These are phyloP conservation scores for Microcebus jonahi DNA, from an alignment of 2,113 vertebrate genomes.

Conservation along the genomic window DNA sequence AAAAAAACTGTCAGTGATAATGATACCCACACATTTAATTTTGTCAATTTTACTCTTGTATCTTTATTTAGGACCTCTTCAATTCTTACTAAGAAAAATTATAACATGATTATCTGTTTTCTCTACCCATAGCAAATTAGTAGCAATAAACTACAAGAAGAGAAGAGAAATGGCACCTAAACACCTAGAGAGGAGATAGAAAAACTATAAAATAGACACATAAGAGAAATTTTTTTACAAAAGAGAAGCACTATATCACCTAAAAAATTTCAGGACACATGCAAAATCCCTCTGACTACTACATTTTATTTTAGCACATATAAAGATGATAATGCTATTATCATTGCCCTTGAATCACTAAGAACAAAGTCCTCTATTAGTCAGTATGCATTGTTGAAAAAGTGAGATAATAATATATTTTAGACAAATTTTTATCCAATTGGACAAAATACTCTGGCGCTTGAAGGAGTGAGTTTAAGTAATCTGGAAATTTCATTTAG, in stretches of 20 bases:
- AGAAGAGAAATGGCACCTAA: background rate
- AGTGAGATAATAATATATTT: background rate
- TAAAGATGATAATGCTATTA: background rate
- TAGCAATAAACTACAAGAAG: background rate
- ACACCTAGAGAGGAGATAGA: background rate
- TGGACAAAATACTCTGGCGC: background rate
- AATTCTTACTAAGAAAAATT: background rate
- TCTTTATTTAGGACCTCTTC: conserved; percentile 25
- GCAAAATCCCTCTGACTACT: background rate
- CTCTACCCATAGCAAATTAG: background rate
- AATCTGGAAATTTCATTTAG: conserved; percentile 28
- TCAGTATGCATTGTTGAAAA: background rate
- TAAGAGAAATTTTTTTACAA: background rate
- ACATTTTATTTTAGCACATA: background rate
- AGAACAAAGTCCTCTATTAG: background rate
- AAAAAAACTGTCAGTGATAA: background rate
- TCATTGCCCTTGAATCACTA: background rate
- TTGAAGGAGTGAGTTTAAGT: conserved; percentile 26
- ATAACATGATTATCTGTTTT: background rate
- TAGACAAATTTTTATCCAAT: background rate
- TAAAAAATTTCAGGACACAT: background rate
- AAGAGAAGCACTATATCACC: background rate
- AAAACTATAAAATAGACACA: background rate
- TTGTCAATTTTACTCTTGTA: background rate
- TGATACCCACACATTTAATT: background rate